Percentiles rank a stretch among this genome's conserved stretches.
phyloP scores from a whole-genome alignment of 1,140 invertebrate species.

The Bombus ignitus region DNA sequence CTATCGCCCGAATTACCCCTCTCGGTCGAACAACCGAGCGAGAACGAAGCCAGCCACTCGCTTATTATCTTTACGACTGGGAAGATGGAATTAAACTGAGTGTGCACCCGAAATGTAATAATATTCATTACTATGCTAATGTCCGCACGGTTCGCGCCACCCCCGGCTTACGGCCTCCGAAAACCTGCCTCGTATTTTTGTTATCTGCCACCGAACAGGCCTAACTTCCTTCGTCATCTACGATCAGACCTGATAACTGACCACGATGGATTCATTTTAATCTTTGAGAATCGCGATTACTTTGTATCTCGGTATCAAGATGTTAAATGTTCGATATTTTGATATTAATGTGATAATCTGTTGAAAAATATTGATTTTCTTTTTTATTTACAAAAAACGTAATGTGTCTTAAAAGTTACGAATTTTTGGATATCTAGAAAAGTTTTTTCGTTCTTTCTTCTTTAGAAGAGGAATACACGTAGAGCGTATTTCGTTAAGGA shows the following conservation, averaged over 20 bases:
- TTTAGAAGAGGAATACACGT: too few relatives aligned
- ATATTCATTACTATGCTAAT: constrained; percentile 84
- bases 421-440: too few relatives aligned
- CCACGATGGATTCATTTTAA: background rate
- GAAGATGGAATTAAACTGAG: constrained; percentile 83
- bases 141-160: constrained; percentile 71
- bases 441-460: too few relatives aligned
- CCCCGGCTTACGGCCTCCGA: constrained; percentile 77
- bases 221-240: constrained; percentile 58
- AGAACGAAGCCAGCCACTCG: constrained; percentile 72
- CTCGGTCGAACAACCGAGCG: constrained; percentile 34
- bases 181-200: constrained; percentile 82
- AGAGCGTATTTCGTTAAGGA: too few relatives aligned
- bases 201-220: constrained; percentile 77
- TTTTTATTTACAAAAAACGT: too few relatives aligned
- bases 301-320: too few relatives aligned
- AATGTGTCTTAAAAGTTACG: too few relatives aligned
- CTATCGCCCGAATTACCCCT: constrained; percentile 46
- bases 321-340: too few relatives aligned
- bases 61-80: constrained; percentile 83
- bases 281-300: background rate
- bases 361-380: too few relatives aligned
- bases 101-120: constrained; percentile 82
- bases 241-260: constrained; percentile 18
- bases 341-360: too few relatives aligned